These are phyloP conservation scores for Heliconius melpomene DNA, from an alignment of 1,140 invertebrate genomes.

Conservation along the genomic window DNA sequence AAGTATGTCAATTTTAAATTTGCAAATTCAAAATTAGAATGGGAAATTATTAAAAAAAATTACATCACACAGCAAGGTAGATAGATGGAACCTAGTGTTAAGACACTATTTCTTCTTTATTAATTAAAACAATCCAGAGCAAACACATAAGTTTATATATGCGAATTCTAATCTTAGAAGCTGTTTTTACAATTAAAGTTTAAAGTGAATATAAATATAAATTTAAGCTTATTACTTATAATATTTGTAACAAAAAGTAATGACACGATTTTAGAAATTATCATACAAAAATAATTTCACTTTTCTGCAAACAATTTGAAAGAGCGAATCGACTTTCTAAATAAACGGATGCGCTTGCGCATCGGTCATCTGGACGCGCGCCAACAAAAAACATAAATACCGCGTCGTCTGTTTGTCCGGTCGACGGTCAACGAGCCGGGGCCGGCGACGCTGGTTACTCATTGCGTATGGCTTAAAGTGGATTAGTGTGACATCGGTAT, in stretches of 20 bases:
- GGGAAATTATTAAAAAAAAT: too few relatives aligned
- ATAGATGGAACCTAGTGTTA: too few relatives aligned
- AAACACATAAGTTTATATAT: background rate
- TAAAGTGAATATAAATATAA: too few relatives aligned
- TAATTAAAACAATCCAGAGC: too few relatives aligned
- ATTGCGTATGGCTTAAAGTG: slow-evolving; percentile 4
- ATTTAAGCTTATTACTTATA: background rate
- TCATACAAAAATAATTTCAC: slow-evolving; percentile 14
- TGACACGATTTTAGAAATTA: background rate
- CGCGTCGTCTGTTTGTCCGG: slow-evolving; percentile 36
- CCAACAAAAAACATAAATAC: slow-evolving; percentile 45
- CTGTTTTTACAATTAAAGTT: too few relatives aligned
- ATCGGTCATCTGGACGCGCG: slow-evolving; percentile 44
- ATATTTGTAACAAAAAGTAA: background rate
- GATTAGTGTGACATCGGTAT: background rate
- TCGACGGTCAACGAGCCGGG: slow-evolving; percentile 42
- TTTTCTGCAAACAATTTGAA: slow-evolving; percentile 33
- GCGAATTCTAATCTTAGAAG: too few relatives aligned
- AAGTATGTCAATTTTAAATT: too few relatives aligned
- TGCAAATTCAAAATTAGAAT: too few relatives aligned
- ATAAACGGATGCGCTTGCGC: slow-evolving; percentile 37
- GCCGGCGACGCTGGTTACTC: slow-evolving; percentile 13
- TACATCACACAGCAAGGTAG: too few relatives aligned
- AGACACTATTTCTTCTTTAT: too few relatives aligned
- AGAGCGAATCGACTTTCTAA: slow-evolving; percentile 36